Conservation (phyloP, 2,797 vertebrate genomes). For the Cercopithecus neglectus region DNA sequence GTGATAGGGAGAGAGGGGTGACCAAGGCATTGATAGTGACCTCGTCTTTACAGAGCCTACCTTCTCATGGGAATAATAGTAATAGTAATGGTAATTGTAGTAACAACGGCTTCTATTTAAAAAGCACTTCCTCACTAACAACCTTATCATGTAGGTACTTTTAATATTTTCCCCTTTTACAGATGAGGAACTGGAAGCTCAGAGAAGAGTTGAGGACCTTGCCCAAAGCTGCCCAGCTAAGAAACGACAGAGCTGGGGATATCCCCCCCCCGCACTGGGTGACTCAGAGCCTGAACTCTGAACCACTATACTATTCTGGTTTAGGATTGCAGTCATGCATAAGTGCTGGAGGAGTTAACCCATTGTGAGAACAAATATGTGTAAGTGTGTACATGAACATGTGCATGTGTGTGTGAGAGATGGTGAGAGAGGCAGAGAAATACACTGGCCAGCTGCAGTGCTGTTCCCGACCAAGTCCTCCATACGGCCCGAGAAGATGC, state of each 20-base stretch:
- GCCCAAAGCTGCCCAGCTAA: background rate
- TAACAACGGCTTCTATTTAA: background rate
- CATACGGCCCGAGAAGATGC: background rate
- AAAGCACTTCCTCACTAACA: background rate
- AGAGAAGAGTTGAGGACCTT: background rate
- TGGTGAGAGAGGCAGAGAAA: background rate
- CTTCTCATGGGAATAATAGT: background rate
- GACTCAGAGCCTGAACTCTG: background rate
- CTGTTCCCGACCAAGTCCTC: background rate
- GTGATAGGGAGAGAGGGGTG: background rate
- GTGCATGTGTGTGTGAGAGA: background rate
- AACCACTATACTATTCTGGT: background rate
- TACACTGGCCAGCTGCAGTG: background rate
- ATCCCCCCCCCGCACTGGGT: background rate
- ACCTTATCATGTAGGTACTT: background rate
- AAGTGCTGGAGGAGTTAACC: background rate
- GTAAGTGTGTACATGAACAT: background rate
- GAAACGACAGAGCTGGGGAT: background rate
- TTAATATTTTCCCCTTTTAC: background rate
- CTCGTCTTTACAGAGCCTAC: background rate
- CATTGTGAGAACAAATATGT: background rate
- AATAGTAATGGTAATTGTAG: background rate
- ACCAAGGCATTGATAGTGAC: background rate
- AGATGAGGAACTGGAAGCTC: background rate
- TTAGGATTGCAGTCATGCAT: background rate